Evolutionary conservation across 2,113 vertebrate species (phyloP).

Genomic region (Lagenorhynchus albirostris): DNA sequence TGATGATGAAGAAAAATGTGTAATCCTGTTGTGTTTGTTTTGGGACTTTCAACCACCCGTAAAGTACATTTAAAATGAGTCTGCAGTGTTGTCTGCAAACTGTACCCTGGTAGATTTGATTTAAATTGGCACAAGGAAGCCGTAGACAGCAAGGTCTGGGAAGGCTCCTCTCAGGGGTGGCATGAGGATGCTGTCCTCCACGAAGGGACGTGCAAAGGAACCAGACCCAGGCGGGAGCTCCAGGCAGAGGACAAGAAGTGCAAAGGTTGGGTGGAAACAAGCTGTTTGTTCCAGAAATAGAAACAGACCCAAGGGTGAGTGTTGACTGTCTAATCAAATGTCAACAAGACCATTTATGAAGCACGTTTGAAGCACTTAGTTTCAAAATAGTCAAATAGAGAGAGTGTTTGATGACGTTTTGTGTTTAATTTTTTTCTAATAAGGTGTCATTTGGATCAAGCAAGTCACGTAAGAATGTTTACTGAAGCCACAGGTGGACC

Average conservation of each 20-base stretch:
- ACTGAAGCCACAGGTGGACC: neutral
- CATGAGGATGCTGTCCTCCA: accelerated
- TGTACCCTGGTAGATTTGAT: neutral
- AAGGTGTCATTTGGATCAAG: neutral
- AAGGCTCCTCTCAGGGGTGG: neutral
- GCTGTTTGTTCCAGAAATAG: neutral
- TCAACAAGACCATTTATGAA: accelerated
- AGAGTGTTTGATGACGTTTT: too few relatives aligned
- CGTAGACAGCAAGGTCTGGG: accelerated
- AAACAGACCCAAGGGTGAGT: accelerated
- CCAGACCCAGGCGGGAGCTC: neutral
- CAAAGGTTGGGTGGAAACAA: accelerated
- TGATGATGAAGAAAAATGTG: neutral
- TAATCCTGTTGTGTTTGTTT: neutral
- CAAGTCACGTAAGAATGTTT: neutral
- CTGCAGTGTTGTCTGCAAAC: too few relatives aligned
- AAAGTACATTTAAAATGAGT: neutral
- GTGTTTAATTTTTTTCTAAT: neutral
- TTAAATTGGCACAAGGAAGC: neutral
- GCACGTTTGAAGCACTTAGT: neutral
- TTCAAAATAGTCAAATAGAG: neutral
- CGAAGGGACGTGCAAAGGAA: too few relatives aligned
- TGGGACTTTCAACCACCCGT: neutral
- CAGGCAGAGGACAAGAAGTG: neutral
- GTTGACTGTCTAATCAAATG: accelerated